These are phyloP conservation scores for Bucco capensis DNA, from an alignment of 2,113 vertebrate genomes.

Conservation along the genomic window DNA sequence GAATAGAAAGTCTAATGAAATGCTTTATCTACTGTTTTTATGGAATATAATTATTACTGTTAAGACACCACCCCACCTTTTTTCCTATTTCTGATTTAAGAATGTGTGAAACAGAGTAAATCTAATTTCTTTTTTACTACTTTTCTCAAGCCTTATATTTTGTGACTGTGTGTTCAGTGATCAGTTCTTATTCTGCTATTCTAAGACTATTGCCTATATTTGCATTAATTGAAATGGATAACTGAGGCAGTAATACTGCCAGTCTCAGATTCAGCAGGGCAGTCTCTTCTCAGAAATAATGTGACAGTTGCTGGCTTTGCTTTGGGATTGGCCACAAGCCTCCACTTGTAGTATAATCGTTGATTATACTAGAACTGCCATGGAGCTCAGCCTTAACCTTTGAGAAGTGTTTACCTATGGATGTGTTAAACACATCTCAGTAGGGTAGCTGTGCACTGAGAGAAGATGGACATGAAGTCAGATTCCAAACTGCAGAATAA, in stretches of 20 bases:
- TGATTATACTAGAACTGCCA: slow-evolving; percentile 44
- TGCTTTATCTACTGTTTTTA: not conserved
- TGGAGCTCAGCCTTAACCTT: slow-evolving; percentile 59
- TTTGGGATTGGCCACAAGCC: slow-evolving; percentile 52
- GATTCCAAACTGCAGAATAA: slow-evolving; percentile 24
- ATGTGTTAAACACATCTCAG: slow-evolving; percentile 46
- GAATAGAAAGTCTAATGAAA: not conserved
- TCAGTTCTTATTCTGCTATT: slow-evolving; percentile 43
- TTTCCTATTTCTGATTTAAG: not conserved
- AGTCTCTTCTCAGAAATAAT: slow-evolving; percentile 33
- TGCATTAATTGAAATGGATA: slow-evolving; percentile 60
- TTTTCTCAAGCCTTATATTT: slow-evolving; percentile 40
- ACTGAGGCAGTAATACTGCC: slow-evolving; percentile 39
- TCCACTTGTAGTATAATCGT: slow-evolving; percentile 57
- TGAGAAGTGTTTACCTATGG: slow-evolving; percentile 58
- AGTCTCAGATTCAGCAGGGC: slow-evolving; percentile 25
- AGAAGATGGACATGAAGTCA: slow-evolving; percentile 12
- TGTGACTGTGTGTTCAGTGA: slow-evolving; percentile 36
- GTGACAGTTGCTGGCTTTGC: slow-evolving; percentile 33
- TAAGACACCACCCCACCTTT: not conserved
- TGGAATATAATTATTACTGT: not conserved
- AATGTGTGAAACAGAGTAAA: not conserved
- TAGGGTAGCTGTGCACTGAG: slow-evolving; percentile 18
- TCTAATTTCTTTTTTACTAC: slow-evolving; percentile 7
- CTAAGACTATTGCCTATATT: slow-evolving; percentile 44